Evolutionary conservation across 2,113 vertebrate species (phyloP), one percentile per base, ranked within the genome.

Genomic region (Elephas maximus): DNA sequence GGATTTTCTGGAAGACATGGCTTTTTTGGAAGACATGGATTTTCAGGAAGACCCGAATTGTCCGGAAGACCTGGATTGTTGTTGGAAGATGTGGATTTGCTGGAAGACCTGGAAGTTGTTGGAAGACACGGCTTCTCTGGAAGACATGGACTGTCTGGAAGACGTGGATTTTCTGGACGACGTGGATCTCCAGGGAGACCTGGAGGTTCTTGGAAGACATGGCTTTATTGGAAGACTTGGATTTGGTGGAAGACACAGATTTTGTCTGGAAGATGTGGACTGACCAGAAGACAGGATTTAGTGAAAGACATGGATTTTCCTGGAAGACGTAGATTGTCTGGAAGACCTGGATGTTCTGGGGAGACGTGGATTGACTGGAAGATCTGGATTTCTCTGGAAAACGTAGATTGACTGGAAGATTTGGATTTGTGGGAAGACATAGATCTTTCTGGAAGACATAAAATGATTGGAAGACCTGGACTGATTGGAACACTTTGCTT

Each of bases 101-200:
- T 88, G 93, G 97, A 96, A 96, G 96, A 93, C 37, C 4, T 24
- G 62, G 45, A 78, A 28, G 67, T 33, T 12, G 15, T 17, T 57
- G 93, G 93, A 96, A 94, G 89, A 94, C 73, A 57, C 15, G 53
- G 53, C 53, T 57, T 12, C 53, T 57, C 69, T 88, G 93, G 97
- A 96, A 96, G 96, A 93, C 37, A 2, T 24, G 62, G 45, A 78
- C 51, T 89, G 65, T 93, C 15, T 69, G 97, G 96, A 97, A 97
- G 92, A 94, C 41, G 2, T 63, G 28, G 37, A 33, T 81, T 88
- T 86, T 76, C 65, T 78, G 95, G 92, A 94, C 91, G 88, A 91
- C 69, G 30, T 11, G 48, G 79, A 95, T 23, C 85, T 78, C 1
- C 15, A 24, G 93, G 96, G 95, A 97, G 92, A 91, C 76, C 48